phyloP scores from a whole-genome alignment of 2,797 vertebrate species.

The Saxicola maurus region DNA sequence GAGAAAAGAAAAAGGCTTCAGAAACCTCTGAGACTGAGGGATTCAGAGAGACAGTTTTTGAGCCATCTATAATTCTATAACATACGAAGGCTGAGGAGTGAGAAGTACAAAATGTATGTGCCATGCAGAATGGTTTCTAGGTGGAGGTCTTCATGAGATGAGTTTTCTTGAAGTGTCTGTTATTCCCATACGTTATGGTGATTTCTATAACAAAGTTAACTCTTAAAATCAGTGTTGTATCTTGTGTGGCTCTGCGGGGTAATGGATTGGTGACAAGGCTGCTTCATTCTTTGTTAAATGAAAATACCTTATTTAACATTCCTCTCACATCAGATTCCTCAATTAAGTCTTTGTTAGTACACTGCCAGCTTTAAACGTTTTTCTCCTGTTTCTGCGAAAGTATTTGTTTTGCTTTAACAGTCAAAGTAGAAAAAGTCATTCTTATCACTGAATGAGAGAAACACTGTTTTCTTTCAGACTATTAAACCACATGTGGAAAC shows the following conservation, averaged over 20 bases:
- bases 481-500: constrained; percentile 86
- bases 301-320: background rate
- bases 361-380: background rate
- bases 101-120: background rate
- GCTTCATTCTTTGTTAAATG: background rate
- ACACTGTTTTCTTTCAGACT: constrained; percentile 75
- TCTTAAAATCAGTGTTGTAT: background rate
- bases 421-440: constrained; percentile 16
- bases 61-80: background rate
- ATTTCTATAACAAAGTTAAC: background rate
- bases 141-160: background rate
- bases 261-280: background rate
- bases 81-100: background rate
- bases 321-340: background rate
- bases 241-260: background rate
- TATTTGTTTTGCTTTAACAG: constrained; percentile 13
- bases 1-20: background rate
- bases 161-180: background rate
- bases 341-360: constrained; percentile 8
- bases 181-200: background rate
- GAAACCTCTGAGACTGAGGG: background rate
- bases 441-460: constrained; percentile 16
- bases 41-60: background rate
- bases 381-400: background rate
- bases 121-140: background rate